phyloP scores from a whole-genome alignment of 2,888 invertebrate genomes.

The Athalia rosae region DNA sequence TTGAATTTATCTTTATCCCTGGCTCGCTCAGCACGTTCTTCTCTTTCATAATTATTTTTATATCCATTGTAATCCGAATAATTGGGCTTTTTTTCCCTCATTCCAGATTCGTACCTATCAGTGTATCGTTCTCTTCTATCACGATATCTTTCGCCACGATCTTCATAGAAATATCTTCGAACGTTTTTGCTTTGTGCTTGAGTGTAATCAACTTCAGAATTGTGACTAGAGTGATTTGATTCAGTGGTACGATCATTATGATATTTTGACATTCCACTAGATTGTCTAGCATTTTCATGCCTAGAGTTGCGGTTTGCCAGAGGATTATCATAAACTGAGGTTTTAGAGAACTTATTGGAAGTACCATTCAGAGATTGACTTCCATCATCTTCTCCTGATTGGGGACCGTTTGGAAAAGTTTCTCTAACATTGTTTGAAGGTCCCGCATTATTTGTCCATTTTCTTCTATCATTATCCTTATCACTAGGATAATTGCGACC shows the following conservation, averaged over 20 bases:
- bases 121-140: constrained; percentile 50
- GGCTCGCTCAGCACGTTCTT: constrained; percentile 45
- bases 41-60: constrained; percentile 51
- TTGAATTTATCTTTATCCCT: constrained; percentile 44
- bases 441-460: background rate
- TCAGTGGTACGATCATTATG: constrained; percentile 46
- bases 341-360: constrained; percentile 33
- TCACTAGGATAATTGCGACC: constrained; percentile 44
- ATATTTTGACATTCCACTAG: constrained; percentile 11
- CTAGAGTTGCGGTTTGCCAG: background rate
- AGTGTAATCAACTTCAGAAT: constrained; percentile 48
- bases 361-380: background rate
- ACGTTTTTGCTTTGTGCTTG: constrained; percentile 43
- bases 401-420: constrained; percentile 16
- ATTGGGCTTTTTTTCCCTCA: constrained; percentile 58
- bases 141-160: constrained; percentile 42
- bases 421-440: constrained; percentile 5
- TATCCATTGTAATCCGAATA: constrained; percentile 58
- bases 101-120: constrained; percentile 51
- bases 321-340: constrained; percentile 16
- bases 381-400: constrained; percentile 26
- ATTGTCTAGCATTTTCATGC: constrained; percentile 32
- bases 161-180: constrained; percentile 50
- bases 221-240: constrained; percentile 46
- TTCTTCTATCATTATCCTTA: constrained; percentile 45